Conservation (phyloP, 2,888 invertebrate genomes). For the Drosophila mercatorum region DNA sequence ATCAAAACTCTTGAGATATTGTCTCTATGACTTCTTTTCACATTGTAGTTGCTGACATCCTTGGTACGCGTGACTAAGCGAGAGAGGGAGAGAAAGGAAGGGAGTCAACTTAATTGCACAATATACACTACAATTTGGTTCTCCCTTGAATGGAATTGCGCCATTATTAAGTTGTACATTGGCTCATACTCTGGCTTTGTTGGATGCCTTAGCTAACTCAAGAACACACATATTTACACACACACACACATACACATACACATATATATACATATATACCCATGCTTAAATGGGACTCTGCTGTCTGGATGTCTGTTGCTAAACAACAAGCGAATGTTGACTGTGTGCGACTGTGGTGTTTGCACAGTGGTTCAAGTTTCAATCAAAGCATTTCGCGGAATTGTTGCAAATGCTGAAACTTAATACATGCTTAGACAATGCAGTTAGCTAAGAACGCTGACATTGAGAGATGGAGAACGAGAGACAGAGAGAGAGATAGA, state of each 20-base stretch:
- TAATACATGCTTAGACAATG: background rate
- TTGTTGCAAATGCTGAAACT: constrained; percentile 13
- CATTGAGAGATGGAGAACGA: background rate
- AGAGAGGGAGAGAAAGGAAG: constrained; percentile 5
- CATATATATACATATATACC: background rate
- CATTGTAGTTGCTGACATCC: constrained; percentile 4
- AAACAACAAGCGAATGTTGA: constrained; percentile 15
- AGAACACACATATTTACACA: background rate
- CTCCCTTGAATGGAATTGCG: background rate
- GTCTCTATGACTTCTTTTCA: background rate
- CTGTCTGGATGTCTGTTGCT: constrained; percentile 19
- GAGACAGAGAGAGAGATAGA: background rate
- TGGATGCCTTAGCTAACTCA: background rate
- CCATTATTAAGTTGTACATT: constrained; percentile 36
- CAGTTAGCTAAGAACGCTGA: background rate
- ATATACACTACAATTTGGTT: constrained; percentile 31
- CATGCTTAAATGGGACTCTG: background rate
- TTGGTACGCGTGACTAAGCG: constrained; percentile 9
- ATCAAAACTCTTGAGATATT: background rate
- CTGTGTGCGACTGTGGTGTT: constrained; percentile 4
- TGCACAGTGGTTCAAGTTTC: constrained; percentile 33
- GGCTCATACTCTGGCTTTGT: constrained; percentile 13
- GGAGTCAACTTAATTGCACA: constrained; percentile 31
- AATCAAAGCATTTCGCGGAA: constrained; percentile 12
- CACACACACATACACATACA: background rate